phyloP scores from a whole-genome alignment of 1,140 invertebrate genomes.

The Diabrotica virgifera region DNA sequence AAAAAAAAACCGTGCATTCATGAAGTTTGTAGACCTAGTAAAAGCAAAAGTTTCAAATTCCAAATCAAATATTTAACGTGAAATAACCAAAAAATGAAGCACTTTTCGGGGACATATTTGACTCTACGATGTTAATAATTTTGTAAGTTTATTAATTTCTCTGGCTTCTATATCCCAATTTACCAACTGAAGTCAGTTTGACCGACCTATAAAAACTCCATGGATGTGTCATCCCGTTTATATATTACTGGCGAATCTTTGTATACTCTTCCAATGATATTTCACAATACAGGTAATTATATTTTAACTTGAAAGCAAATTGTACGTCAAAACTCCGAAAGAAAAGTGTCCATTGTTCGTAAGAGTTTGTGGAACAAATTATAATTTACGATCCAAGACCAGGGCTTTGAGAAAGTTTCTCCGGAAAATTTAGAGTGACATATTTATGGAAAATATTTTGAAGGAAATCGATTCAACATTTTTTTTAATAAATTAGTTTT shows the following conservation, averaged over 20 bases:
- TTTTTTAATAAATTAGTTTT: neutral
- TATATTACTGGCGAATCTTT: neutral
- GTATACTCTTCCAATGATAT: constrained; percentile 1
- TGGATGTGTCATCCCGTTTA: neutral
- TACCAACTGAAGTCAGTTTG: neutral
- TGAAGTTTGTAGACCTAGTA: no score
- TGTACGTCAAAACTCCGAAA: neutral
- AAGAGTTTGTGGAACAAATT: constrained; percentile 1
- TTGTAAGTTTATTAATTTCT: no score
- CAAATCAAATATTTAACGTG: no score
- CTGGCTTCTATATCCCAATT: no score
- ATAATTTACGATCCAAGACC: neutral
- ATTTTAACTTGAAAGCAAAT: constrained; percentile 3
- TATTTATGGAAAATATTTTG: neutral
- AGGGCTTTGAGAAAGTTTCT: neutral
- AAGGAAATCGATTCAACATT: neutral
- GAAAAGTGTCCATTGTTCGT: neutral
- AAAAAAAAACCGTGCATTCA: no score
- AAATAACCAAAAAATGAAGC: no score
- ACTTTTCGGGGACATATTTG: no score
- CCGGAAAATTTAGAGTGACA: neutral
- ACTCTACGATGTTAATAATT: no score
- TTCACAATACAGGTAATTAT: constrained; percentile 3
- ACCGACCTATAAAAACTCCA: neutral
- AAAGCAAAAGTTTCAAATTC: no score